Percentiles rank a stretch among this genome's conserved stretches.
phyloP scores from a whole-genome alignment of 2,113 vertebrate species.

The Solea solea region DNA sequence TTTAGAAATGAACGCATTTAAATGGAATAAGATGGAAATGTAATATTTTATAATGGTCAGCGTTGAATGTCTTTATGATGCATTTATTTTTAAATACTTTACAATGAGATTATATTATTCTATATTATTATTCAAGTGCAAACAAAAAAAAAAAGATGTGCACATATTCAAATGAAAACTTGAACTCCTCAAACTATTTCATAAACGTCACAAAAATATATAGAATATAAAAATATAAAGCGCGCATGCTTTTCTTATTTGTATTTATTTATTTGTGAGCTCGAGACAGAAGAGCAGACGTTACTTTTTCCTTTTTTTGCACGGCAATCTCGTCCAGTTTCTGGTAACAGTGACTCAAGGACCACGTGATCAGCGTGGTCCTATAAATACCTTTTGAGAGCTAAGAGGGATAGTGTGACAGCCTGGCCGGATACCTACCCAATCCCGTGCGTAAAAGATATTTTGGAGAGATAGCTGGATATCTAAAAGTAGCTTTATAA shows the following conservation, averaged over 20 bases:
- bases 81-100: not conserved
- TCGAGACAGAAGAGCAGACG: not conserved
- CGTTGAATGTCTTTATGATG: not conserved
- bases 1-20: not conserved
- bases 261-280: not conserved
- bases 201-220: not conserved
- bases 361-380: constrained; percentile 79
- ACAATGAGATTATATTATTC: not conserved
- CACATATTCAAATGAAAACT: not conserved
- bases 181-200: not conserved
- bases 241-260: not conserved
- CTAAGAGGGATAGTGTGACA: constrained; percentile 73
- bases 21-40: no score
- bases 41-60: no score
- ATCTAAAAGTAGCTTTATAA: constrained; percentile 31
- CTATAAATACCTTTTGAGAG: constrained; percentile 83
- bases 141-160: not conserved
- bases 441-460: constrained; percentile 66
- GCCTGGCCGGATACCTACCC: constrained; percentile 70
- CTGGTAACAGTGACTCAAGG: constrained; percentile 76
- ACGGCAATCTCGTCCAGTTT: constrained; percentile 58
- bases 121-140: not conserved
- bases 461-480: constrained; percentile 45
- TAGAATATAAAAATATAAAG: no score
- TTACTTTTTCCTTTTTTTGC: constrained; percentile 25